Base-by-base conservation (phyloP, 2,113 vertebrate genomes). In the Struthidea cinerea region DNA sequence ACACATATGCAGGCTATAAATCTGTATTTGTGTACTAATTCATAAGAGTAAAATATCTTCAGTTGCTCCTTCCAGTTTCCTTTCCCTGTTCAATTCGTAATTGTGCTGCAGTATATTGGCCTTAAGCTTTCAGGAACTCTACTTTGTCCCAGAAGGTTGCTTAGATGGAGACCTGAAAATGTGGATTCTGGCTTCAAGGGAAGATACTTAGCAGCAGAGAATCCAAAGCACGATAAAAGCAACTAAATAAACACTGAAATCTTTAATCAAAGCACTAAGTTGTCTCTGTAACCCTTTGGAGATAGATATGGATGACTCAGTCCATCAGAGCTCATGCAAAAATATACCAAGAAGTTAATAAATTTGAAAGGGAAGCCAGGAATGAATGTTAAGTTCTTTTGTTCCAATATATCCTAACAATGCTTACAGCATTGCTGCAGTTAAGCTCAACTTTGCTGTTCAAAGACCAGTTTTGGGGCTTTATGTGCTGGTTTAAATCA, bases 1-100 rank as follows among this genome's bases (percentile, higher is more conserved):
- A 98, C 96, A 98, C 96, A 98, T 79, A 92, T 97, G 96, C 85
- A 97, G 94, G 44, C 95, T 93, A 96, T 98, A 98, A 98, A 98
- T 97, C 97, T 95, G 79, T 79, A 96, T 97, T 97, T 98, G 94
- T 97, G 90, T 90, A 95, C 83, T 97, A 98, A 98, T 95, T 97
- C 96, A 96, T 97, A 59, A 84, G 97, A 98, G 96, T 96, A 97
- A 98, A 97, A 97, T 97, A 97, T 96, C 92, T 89, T 95, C 17
- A 90, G 81, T 94, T 96, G 80, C 81, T 93, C 93, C 89, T 96
- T 97, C 97, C 96, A 97, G 93, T 97, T 98, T 96, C 95, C 96
- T 98, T 96, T 94, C 86, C 84, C 93, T 91, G n/a, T 77, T 92
- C 87, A 28, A 85, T 80, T 87, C 86, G 23, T 81, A 97, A 91